phyloP scores from a whole-genome alignment of 2,888 invertebrate species.

The Agapostemon virescens region DNA sequence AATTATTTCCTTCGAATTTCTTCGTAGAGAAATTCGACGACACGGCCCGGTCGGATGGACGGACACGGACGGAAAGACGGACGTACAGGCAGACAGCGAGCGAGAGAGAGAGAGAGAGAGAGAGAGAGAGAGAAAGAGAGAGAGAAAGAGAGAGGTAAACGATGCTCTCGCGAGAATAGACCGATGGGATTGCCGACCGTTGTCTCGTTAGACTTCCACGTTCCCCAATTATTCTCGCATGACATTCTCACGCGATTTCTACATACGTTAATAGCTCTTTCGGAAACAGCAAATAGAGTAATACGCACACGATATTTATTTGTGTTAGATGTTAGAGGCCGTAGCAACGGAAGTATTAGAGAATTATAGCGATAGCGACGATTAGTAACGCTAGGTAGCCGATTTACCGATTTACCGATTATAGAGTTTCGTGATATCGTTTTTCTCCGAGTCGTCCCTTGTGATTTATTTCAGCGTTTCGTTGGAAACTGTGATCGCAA shows the following conservation, averaged over 20 bases:
- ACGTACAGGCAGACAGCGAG: too few relatives aligned
- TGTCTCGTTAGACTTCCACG: slow-evolving; percentile 62
- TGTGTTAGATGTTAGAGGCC: slow-evolving; percentile 68
- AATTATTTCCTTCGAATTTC: slow-evolving; percentile 49
- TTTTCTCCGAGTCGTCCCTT: slow-evolving; percentile 34
- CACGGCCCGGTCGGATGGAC: slow-evolving; percentile 12
- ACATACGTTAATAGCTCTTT: slow-evolving; percentile 62
- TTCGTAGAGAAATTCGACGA: slow-evolving; percentile 50
- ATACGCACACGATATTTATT: slow-evolving; percentile 72
- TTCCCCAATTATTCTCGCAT: slow-evolving; percentile 58
- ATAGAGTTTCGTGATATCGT: slow-evolving; percentile 42
- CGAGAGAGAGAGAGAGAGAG: background rate
- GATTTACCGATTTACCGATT: slow-evolving; percentile 52
- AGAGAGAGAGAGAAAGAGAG: too few relatives aligned
- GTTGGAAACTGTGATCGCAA: slow-evolving; percentile 53
- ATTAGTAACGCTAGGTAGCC: slow-evolving; percentile 61
- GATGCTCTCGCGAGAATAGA: slow-evolving; percentile 74
- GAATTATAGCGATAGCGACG: slow-evolving; percentile 62
- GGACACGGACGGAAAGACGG: too few relatives aligned
- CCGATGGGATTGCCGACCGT: slow-evolving; percentile 71
- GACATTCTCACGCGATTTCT: slow-evolving; percentile 63
- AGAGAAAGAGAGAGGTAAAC: slow-evolving; percentile 56
- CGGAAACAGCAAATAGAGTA: slow-evolving; percentile 57
- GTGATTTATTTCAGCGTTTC: slow-evolving; percentile 46
- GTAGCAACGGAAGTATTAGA: slow-evolving; percentile 70